Percentiles rank a stretch among this genome's conserved stretches.
Conservation (phyloP, 1,140 invertebrate genomes). For the Penaeus japonicus region DNA sequence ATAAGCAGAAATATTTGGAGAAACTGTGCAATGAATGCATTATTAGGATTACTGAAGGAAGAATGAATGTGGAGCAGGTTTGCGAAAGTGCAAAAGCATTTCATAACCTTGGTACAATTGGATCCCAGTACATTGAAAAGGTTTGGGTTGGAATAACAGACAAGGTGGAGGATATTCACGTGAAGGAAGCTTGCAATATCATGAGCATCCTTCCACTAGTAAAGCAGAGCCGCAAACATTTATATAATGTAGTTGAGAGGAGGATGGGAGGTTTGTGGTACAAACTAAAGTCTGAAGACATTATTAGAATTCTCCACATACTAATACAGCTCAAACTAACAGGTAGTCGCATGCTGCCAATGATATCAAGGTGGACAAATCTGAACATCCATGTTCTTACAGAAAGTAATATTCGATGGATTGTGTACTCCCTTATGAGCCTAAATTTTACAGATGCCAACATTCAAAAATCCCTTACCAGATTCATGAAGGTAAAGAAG, state of each 20-base stretch:
- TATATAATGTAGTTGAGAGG: slow-evolving; percentile 73
- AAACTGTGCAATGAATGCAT: slow-evolving; percentile 72
- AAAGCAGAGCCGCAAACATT: slow-evolving; percentile 70
- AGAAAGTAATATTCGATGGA: slow-evolving; percentile 70
- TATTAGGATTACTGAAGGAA: slow-evolving; percentile 70
- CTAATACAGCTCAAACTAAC: slow-evolving; percentile 64
- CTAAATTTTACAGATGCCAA: slow-evolving; percentile 68
- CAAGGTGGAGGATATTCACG: slow-evolving; percentile 70
- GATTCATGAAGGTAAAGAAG: slow-evolving; percentile 70
- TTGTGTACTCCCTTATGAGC: slow-evolving; percentile 69
- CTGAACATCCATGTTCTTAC: slow-evolving; percentile 71
- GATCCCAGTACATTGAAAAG: slow-evolving; percentile 69
- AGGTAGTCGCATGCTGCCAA: slow-evolving; percentile 65
- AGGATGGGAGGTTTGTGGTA: slow-evolving; percentile 70
- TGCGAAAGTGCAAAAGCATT: slow-evolving; percentile 69
- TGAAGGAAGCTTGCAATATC: slow-evolving; percentile 69
- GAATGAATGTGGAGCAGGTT: slow-evolving; percentile 71
- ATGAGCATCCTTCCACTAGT: slow-evolving; percentile 71
- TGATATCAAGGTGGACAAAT: slow-evolving; percentile 71
- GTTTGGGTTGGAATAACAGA: slow-evolving; percentile 75
- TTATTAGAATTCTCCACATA: slow-evolving; percentile 69
- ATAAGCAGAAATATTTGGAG: slow-evolving; percentile 67
- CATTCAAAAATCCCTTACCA: slow-evolving; percentile 70
- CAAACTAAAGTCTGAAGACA: slow-evolving; percentile 68
- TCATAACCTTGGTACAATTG: slow-evolving; percentile 63